Conservation (phyloP, 1,140 invertebrate genomes). For the Cheumatopsyche charites region DNA sequence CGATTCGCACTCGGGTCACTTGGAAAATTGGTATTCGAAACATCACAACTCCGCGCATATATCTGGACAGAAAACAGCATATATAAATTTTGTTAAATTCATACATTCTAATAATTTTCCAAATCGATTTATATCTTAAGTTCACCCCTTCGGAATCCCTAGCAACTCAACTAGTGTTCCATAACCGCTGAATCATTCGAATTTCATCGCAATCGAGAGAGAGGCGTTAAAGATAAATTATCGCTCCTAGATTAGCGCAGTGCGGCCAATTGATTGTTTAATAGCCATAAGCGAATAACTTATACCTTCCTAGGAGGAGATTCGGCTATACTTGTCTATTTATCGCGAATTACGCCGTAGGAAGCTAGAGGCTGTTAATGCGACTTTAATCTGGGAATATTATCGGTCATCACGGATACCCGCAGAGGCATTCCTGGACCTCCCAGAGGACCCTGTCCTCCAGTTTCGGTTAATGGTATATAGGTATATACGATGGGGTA, state of each 20-base stretch:
- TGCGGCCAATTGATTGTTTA: slow-evolving; percentile 44
- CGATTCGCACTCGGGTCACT: not conserved
- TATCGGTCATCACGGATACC: slow-evolving; percentile 40
- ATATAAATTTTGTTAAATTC: not conserved
- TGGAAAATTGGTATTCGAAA: not conserved
- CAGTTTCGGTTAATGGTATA: not conserved
- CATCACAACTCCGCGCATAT: not conserved
- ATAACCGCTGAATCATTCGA: slow-evolving; percentile 34
- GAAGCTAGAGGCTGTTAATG: slow-evolving; percentile 40
- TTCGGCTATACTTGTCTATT: slow-evolving; percentile 8
- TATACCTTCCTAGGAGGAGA: slow-evolving; percentile 13
- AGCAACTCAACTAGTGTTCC: not conserved
- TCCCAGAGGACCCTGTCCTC: slow-evolving; percentile 1
- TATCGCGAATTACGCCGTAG: not conserved
- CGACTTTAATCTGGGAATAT: slow-evolving; percentile 47
- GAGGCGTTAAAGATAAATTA: slow-evolving; percentile 40
- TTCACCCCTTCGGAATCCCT: not conserved
- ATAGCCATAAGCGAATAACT: slow-evolving; percentile 39
- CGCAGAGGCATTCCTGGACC: slow-evolving; percentile 25
- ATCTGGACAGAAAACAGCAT: not conserved
- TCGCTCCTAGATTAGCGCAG: slow-evolving; percentile 33
- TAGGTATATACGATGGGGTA: slow-evolving; percentile 6
- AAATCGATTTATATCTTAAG: too few species aligned
- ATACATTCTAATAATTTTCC: too few species aligned
- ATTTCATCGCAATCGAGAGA: slow-evolving; percentile 13